Conservation (phyloP, 2,113 vertebrate genomes). For the Pitta sordida region DNA sequence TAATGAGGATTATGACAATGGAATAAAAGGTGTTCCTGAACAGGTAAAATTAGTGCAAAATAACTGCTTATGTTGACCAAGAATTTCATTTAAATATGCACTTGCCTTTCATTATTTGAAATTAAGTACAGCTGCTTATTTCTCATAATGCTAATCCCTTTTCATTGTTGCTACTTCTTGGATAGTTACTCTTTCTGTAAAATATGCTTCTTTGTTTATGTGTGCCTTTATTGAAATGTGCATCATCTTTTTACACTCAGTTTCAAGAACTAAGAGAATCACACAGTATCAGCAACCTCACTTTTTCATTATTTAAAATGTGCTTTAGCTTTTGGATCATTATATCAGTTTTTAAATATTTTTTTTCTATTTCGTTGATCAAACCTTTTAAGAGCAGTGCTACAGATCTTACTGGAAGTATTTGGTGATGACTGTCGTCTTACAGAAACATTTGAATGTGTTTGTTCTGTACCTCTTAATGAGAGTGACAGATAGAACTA, state of each 20-base stretch:
- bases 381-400: not conserved
- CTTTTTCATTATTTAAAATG: not conserved
- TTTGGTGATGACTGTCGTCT: not conserved
- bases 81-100: not conserved
- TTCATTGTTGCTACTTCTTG: not conserved
- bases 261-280: not conserved
- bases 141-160: not conserved
- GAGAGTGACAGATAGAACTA: not conserved
- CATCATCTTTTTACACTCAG: not conserved
- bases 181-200: not conserved
- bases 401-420: not conserved
- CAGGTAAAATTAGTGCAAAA: not conserved
- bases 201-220: not conserved
- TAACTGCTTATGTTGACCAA: not conserved
- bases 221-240: not conserved
- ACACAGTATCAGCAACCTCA: accelerated
- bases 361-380: not conserved
- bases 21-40: not conserved
- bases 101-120: not conserved
- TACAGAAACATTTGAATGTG: not conserved
- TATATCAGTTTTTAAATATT: not conserved
- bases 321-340: not conserved
- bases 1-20: not conserved
- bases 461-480: not conserved
- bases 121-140: not conserved